Percentiles rank a stretch among this genome's conserved stretches.
These are phyloP conservation scores for Brachionus angularis DNA, from an alignment of 1,140 invertebrate species.

Conservation along the genomic window DNA sequence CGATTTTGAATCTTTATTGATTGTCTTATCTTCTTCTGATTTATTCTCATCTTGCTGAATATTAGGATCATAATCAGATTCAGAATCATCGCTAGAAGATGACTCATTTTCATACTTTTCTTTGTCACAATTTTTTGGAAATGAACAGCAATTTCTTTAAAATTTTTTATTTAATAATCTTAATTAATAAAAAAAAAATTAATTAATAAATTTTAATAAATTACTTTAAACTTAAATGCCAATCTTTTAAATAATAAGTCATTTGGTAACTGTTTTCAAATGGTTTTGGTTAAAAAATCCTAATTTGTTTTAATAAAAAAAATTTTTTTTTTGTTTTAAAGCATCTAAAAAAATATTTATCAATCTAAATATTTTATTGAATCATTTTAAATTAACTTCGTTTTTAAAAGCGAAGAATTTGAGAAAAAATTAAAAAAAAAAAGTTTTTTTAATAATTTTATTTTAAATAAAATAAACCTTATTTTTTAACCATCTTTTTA, in stretches of 20 bases:
- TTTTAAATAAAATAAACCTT: not conserved
- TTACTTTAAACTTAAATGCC: conserved; percentile 30
- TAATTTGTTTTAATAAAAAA: not conserved
- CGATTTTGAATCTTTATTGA: not conserved
- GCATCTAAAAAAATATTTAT: not conserved
- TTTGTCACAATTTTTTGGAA: too few species aligned
- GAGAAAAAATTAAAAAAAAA: not conserved
- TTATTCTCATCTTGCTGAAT: too few species aligned
- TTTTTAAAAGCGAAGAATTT: conserved; percentile 1
- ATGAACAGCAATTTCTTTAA: not conserved
- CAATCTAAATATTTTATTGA: too few species aligned
- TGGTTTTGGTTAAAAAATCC: too few species aligned
- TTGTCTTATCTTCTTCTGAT: too few species aligned
- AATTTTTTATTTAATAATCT: not conserved
- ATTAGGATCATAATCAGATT: too few species aligned
- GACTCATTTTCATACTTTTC: too few species aligned
- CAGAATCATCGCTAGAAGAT: too few species aligned
- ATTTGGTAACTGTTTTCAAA: too few species aligned
- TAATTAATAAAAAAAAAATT: not conserved
- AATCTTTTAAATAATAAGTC: conserved; percentile 38
- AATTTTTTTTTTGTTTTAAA: not conserved
- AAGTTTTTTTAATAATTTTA: conserved; percentile 1
- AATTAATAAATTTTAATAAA: not conserved
- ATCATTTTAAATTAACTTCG: too few species aligned
- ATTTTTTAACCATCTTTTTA: conserved; percentile 53